A percentile compares a stretch with the other conserved stretches of the same genome.
These are phyloP conservation scores for Myathropa florea DNA, from an alignment of 2,888 invertebrate species.

Conservation along the genomic window DNA sequence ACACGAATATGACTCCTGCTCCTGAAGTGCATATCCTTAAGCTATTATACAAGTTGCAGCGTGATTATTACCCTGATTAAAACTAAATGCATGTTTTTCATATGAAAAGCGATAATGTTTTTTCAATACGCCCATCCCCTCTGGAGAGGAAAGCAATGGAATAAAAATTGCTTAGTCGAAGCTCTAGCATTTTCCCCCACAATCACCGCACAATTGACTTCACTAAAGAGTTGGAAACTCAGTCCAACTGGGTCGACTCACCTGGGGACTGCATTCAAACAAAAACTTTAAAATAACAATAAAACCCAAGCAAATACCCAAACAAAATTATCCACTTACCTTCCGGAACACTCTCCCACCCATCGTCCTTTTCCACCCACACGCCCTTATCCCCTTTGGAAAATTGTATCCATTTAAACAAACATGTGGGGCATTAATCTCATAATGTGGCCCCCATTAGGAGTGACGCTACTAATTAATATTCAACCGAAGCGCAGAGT, in stretches of 20 bases:
- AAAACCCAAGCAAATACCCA: background rate
- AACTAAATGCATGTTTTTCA: no score
- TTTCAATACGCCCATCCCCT: background rate
- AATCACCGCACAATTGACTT: background rate
- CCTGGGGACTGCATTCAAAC: background rate
- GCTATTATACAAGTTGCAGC: no score
- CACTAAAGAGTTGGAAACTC: background rate
- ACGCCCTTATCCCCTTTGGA: background rate
- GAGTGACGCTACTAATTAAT: conserved; percentile 4
- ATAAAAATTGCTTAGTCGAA: background rate
- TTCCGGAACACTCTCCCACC: background rate
- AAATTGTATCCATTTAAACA: conserved; percentile 11
- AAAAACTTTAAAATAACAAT: background rate
- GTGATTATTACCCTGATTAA: no score
- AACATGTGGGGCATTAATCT: conserved; percentile 9
- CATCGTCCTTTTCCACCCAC: background rate
- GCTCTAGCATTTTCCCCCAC: background rate
- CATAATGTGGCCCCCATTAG: background rate
- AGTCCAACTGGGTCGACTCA: background rate
- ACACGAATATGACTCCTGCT: no score
- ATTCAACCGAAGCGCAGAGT: conserved; percentile 4
- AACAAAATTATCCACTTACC: background rate
- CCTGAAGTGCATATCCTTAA: no score
- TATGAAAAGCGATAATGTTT: background rate
- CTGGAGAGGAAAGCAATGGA: background rate